Conservation (phyloP, 2,113 vertebrate species). For the Addax nasomaculatus region DNA sequence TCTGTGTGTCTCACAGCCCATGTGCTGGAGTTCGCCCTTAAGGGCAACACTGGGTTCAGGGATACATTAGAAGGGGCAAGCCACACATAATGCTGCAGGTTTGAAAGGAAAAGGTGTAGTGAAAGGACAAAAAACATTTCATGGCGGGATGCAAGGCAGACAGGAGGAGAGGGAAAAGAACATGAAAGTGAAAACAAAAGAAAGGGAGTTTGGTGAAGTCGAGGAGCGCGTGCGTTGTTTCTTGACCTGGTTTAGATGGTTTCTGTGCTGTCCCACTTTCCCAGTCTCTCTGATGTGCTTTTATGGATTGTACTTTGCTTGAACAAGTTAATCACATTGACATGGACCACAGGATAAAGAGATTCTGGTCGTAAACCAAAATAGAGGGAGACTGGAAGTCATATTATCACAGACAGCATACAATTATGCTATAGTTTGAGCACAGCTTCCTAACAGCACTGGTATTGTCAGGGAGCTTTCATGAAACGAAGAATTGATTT, state of each 20-base stretch:
- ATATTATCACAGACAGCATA: background rate
- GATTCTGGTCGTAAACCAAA: background rate
- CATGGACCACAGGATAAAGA: background rate
- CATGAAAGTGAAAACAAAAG: background rate
- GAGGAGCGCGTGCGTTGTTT: background rate
- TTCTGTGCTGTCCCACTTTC: background rate
- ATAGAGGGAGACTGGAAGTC: background rate
- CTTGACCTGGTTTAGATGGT: background rate
- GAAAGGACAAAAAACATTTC: background rate
- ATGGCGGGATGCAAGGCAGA: background rate
- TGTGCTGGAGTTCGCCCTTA: accelerated
- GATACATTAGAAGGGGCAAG: background rate
- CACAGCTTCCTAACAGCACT: background rate
- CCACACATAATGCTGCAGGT: background rate
- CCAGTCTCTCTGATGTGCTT: background rate
- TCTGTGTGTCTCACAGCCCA: background rate
- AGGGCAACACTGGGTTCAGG: background rate
- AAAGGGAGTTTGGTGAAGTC: background rate
- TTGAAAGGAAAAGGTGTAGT: background rate
- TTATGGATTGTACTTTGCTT: background rate
- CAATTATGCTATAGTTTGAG: background rate
- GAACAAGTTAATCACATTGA: background rate
- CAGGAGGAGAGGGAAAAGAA: background rate
- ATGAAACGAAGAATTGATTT: background rate
- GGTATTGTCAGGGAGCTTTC: background rate